Evolutionary conservation across 2,888 invertebrate genomes (phyloP), one percentile per base, ranked within the genome.

Genomic region (Axea sp.): DNA sequence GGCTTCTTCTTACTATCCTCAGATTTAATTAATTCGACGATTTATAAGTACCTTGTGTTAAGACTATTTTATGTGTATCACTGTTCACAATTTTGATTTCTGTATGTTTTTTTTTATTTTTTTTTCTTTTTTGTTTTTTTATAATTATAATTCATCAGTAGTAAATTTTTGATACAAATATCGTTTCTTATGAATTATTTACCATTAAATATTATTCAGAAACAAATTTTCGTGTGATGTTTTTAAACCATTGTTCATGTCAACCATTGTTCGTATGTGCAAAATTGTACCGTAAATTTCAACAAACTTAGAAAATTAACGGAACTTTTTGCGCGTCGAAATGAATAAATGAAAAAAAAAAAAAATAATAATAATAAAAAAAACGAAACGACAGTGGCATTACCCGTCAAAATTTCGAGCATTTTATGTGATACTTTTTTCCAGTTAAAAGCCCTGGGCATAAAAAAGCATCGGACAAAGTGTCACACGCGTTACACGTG

Each of bases 351-450:
- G 41, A 45, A 47, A 35, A 28, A 47, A 41, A 35, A 24, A 60
- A 35, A 9, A 2, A 19, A 26, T 8, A 26, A 17, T 3, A 19
- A 19, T 19, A 19, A 19, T 2, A 3, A 19, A 19, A 19, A 4
- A 19, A 45, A 37, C 19, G 47, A 15, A 17, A 31, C 37, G 33
- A 39, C 45, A 15, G 8, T 17, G 53, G 39, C 47, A 62, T 55
- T 55, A 49, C 41, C 62, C 69, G 33, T 55, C 53, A 47, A 71
- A 71, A 62, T 62, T 71, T 64, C 43, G 55, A 35, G 12, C 71
- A 60, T 64, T 64, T 71, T 62, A 71, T 57, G 64, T 43, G 71
- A 64, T 64, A 69, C 57, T 71, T 71, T 71, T 64, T 71, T 55
- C 55, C 49, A 71, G 71, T 64, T 71, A 64, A 71, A 71, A 71